phyloP scores from a whole-genome alignment of 2,888 invertebrate genomes.

The Podotricha telesiphe region DNA sequence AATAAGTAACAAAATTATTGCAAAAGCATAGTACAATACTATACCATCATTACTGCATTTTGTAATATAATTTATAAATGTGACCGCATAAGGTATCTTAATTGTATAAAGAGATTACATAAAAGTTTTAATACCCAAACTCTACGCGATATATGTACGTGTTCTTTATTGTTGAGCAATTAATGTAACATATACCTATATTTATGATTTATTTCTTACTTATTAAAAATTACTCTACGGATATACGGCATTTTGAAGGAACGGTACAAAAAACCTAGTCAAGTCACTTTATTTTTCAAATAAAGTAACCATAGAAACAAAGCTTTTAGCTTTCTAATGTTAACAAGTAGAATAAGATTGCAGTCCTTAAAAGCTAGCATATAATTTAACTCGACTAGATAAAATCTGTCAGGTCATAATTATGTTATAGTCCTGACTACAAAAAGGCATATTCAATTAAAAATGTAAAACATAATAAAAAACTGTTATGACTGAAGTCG shows the following conservation, averaged over 20 bases:
- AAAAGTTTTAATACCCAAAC: neutral
- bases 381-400: neutral
- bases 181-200: no score
- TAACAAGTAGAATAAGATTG: neutral
- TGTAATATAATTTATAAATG: conserved; percentile 5
- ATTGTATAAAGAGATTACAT: conserved; percentile 14
- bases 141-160: neutral
- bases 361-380: neutral
- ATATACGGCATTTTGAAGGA: no score
- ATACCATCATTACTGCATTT: neutral
- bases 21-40: no score
- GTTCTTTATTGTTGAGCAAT: neutral
- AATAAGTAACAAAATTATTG: no score
- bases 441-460: neutral
- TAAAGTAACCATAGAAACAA: no score
- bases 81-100: neutral
- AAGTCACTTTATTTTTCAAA: no score
- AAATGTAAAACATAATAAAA: neutral
- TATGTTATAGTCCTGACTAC: neutral
- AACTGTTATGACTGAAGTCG: neutral
- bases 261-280: no score
- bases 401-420: neutral
- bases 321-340: no score
- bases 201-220: no score
- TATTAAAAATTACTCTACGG: no score